Base-by-base conservation (phyloP, 2,797 vertebrate species). In the Vultur gryphus region DNA sequence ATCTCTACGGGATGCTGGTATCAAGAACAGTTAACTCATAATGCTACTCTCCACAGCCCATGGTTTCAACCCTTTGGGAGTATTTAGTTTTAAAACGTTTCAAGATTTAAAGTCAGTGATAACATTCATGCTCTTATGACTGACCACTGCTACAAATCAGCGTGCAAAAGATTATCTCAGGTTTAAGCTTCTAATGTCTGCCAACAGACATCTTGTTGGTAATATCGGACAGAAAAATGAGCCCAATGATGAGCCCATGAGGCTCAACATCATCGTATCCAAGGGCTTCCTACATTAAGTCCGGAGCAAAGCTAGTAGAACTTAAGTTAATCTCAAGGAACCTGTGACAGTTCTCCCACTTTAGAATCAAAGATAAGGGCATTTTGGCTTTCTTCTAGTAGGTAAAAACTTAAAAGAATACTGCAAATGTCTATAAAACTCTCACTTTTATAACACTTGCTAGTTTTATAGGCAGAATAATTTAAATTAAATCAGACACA, bases 121-220 rank as follows among this genome's bases (percentile, higher is more conserved):
- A 84, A 77, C 4, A 28, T 8, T 31, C 44, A 46, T 0, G 0
- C 54, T 54, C 6, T 51, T 62, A 25, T 0, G 2, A 67, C 55
- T 0, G 21, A 49, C n/a, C 41, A 35, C 8, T 16, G 25, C 61
- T 70, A 70, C 26, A 41, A 61, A 66, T 33, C 64, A 52, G 24
- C 0, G 4, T 24, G 39, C 16, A 33, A 46, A 69, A 86, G 9
- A 33, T 28, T 28, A 16, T 23, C 58, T n/a, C 70, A 57, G 15
- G 17, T 80, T 73, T 44, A 58, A 62, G 41, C 7, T 81, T 35
- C 57, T 64, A 46, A 57, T 44, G 31, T 26, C 49, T 16, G 20
- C 11, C 62, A 49, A 14, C 0, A 62, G 28, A 81, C 15, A 61
- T 37, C 39, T 33, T 33, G 37, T 14, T 39, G 55, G 18, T 41